A percentile compares a stretch with the other conserved stretches of the same genome.
Conservation (phyloP, 2,797 vertebrate species). For the Crax fasciolata region DNA sequence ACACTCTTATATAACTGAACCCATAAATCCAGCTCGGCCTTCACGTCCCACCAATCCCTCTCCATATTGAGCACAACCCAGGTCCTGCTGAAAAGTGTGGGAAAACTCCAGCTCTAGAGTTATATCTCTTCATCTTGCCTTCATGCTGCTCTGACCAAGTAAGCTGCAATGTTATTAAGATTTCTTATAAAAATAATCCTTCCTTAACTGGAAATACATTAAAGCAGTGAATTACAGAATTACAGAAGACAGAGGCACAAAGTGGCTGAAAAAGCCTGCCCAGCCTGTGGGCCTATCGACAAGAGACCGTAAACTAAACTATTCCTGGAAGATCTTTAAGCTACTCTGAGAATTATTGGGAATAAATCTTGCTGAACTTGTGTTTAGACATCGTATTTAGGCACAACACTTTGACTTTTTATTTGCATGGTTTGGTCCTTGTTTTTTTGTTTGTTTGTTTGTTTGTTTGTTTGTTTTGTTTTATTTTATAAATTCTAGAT, state of each 20-base stretch:
- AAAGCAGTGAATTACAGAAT: background rate
- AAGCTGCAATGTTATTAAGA: background rate
- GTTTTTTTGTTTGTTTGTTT: background rate
- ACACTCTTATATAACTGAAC: background rate
- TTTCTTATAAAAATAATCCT: background rate
- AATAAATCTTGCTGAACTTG: background rate
- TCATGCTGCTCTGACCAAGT: constrained; percentile 7
- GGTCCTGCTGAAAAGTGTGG: background rate
- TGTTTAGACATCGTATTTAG: background rate
- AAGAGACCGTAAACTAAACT: background rate
- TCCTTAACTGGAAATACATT: constrained; percentile 10
- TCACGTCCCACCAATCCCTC: background rate
- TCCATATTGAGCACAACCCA: background rate
- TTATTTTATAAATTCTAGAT: background rate
- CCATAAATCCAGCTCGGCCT: constrained; percentile 20
- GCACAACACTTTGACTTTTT: background rate
- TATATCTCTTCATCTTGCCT: background rate
- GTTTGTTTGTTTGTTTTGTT: background rate
- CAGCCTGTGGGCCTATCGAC: background rate
- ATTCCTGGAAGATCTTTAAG: constrained; percentile 1
- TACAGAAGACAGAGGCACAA: background rate
- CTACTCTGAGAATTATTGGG: background rate
- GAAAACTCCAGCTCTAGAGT: background rate
- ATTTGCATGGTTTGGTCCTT: background rate
- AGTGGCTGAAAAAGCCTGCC: background rate